phyloP scores from a whole-genome alignment of 1,140 invertebrate species.

The Halictus rubicundus region DNA sequence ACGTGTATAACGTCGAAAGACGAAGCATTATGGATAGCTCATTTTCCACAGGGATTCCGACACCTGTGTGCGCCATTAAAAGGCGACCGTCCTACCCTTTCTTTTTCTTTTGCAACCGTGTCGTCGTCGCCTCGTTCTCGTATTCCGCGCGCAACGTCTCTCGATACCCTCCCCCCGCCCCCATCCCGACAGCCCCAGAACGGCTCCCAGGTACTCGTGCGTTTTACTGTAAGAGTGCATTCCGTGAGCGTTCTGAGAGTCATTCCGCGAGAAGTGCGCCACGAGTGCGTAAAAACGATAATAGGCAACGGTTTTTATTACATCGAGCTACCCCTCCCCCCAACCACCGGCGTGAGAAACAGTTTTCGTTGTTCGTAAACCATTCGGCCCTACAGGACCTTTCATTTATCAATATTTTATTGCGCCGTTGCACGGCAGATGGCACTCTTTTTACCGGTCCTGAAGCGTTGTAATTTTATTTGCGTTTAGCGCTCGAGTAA shows the following conservation, averaged over 20 bases:
- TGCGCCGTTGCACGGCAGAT: no score
- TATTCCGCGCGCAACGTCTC: slow-evolving; percentile 38
- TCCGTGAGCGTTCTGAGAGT: slow-evolving; percentile 18
- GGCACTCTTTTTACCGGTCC: no score
- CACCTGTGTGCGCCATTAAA: slow-evolving; percentile 58
- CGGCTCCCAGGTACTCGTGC: slow-evolving; percentile 15
- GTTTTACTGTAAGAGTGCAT: slow-evolving; percentile 25
- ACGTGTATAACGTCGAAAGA: slow-evolving; percentile 3
- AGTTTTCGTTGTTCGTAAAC: no score
- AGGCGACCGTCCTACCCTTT: slow-evolving; percentile 11
- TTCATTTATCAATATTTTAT: no score
- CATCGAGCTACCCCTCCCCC: neutral
- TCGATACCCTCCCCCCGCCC: no score
- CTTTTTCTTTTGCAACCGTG: slow-evolving; percentile 4
- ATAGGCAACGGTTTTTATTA: slow-evolving; percentile 11
- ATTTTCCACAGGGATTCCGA: slow-evolving; percentile 33
- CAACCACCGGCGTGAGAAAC: no score
- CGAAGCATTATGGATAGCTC: slow-evolving; percentile 40
- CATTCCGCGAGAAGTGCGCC: neutral
- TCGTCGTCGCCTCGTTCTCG: slow-evolving; percentile 14
- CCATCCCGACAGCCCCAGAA: slow-evolving; percentile 6
- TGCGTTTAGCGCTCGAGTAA: no score
- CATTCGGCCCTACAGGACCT: no score
- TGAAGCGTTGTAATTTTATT: no score
- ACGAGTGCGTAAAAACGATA: slow-evolving; percentile 1